phyloP scores from a whole-genome alignment of 2,113 vertebrate genomes.

The Burhinus bistriatus region DNA sequence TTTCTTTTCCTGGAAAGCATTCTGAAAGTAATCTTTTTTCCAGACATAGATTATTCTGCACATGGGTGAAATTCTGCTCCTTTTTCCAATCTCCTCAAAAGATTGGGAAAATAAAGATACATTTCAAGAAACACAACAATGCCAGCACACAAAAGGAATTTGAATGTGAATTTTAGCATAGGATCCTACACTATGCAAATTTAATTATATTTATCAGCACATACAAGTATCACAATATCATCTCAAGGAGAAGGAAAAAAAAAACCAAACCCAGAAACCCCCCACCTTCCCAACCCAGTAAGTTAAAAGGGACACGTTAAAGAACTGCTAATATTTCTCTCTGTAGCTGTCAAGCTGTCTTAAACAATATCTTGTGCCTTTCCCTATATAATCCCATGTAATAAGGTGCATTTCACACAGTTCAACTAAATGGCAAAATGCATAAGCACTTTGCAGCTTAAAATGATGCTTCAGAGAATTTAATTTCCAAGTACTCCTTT shows the following conservation, averaged over 20 bases:
- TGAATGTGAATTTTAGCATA: not conserved
- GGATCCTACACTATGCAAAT: not conserved
- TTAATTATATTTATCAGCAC: not conserved
- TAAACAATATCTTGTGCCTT: not conserved
- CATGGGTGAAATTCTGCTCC: conserved; percentile 43
- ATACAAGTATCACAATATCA: not conserved
- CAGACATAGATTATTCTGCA: conserved; percentile 57
- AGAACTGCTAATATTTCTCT: not conserved
- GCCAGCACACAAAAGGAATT: conserved; percentile 1
- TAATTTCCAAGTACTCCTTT: not conserved
- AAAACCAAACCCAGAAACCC: not conserved
- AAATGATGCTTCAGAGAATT: not conserved
- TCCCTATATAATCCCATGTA: not conserved
- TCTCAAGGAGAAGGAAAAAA: not conserved
- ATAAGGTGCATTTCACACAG: not conserved
- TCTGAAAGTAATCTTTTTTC: conserved; percentile 60
- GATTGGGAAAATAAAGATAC: conserved; percentile 29
- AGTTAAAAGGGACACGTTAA: not conserved
- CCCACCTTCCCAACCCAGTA: not conserved
- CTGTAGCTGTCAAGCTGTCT: not conserved
- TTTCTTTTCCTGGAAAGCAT: conserved; percentile 60
- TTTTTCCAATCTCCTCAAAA: conserved; percentile 31
- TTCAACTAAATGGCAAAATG: not conserved
- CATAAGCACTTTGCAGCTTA: not conserved
- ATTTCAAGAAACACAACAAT: conserved; percentile 4